Percentiles rank a stretch among this genome's conserved stretches.
phyloP scores from a whole-genome alignment of 2,797 vertebrate genomes.

The Hypotaenidia philippensis region DNA sequence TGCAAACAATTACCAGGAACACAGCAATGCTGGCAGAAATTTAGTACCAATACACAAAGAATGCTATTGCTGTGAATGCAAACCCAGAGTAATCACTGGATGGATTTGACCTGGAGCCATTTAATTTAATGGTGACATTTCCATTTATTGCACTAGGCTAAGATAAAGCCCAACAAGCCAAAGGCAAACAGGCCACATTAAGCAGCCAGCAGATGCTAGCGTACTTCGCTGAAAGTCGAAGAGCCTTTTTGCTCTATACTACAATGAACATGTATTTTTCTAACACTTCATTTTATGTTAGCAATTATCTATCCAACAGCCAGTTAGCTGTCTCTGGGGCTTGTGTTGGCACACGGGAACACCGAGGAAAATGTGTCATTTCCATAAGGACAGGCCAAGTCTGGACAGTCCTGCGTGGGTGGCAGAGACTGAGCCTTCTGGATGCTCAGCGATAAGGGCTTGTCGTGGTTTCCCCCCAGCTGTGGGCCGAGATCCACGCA shows the following conservation, averaged over 20 bases:
- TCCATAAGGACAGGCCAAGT: background rate
- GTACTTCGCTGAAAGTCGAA: background rate
- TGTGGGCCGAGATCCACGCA: too few relatives aligned
- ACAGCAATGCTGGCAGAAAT: background rate
- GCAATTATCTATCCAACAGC: background rate
- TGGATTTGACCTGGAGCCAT: constrained; percentile 29
- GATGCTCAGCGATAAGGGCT: background rate
- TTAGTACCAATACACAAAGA: background rate
- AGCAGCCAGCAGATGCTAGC: background rate
- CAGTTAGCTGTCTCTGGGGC: background rate
- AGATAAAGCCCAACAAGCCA: constrained; percentile 20
- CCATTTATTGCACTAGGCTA: constrained; percentile 34
- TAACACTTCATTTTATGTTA: background rate
- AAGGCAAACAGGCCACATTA: background rate
- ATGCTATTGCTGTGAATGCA: constrained; percentile 7
- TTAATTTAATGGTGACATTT: constrained; percentile 51
- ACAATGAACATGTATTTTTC: background rate
- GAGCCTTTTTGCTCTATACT: background rate
- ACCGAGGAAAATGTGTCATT: rapidly evolving
- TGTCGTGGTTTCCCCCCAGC: too few relatives aligned
- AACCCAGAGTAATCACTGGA: constrained; percentile 12
- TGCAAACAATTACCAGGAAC: constrained; percentile 23
- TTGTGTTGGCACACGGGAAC: background rate
- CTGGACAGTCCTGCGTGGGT: background rate
- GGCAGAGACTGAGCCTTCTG: background rate